A percentile compares a stretch with the other conserved stretches of the same genome.
These are phyloP conservation scores for Rotaria sp. DNA, from an alignment of 2,888 invertebrate genomes.

Conservation along the genomic window DNA sequence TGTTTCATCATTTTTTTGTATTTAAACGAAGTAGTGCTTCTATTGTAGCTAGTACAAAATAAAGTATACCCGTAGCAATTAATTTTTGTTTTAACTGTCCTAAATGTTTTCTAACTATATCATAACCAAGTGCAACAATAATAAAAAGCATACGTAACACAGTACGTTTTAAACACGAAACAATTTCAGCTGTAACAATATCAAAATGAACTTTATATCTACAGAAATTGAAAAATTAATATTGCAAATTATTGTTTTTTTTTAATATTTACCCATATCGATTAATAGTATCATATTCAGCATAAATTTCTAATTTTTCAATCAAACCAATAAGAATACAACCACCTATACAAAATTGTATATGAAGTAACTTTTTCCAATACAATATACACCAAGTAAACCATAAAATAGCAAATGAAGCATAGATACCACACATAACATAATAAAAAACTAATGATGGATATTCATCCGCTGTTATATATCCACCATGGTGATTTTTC, in stretches of 20 bases:
- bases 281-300: slow-evolving; percentile 74
- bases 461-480: not conserved
- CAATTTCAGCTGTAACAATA: slow-evolving; percentile 76
- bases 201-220: slow-evolving; percentile 54
- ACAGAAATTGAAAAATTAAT: slow-evolving; percentile 42
- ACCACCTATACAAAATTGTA: slow-evolving; percentile 91
- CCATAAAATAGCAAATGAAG: slow-evolving; percentile 33
- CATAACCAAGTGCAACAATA: slow-evolving; percentile 86
- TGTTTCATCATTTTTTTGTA: slow-evolving; percentile 57
- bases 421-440: slow-evolving; percentile 37
- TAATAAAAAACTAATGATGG: not conserved
- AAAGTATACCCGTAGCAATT: slow-evolving; percentile 72
- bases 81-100: slow-evolving; percentile 81
- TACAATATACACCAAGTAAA: not conserved
- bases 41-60: slow-evolving; percentile 75
- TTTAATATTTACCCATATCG: slow-evolving; percentile 58
- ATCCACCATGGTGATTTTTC: not conserved
- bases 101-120: slow-evolving; percentile 83
- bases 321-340: slow-evolving; percentile 72
- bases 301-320: slow-evolving; percentile 75
- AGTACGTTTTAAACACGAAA: slow-evolving; percentile 81
- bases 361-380: slow-evolving; percentile 66
- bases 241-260: slow-evolving; percentile 40
- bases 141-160: slow-evolving; percentile 85
- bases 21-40: slow-evolving; percentile 73